Evolutionary conservation across 2,888 invertebrate genomes (phyloP).

Genomic region (Phalangium opilio): DNA sequence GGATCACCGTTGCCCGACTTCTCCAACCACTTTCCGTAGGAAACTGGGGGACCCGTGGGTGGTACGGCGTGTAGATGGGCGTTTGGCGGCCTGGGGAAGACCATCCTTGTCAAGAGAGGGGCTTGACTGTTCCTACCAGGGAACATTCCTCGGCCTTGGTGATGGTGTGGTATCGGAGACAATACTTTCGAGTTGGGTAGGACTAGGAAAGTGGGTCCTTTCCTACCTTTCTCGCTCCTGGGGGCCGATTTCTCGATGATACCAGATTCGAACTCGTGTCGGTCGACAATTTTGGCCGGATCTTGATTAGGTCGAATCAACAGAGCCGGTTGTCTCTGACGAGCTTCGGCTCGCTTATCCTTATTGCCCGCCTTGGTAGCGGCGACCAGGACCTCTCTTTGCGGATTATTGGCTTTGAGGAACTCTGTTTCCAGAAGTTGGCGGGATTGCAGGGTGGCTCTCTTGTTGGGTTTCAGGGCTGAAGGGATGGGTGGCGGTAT

Average conservation of each 20-base stretch:
- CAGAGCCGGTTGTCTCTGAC: slow-evolving; percentile 15
- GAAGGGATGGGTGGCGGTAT: too few species aligned
- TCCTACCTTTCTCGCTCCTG: background rate
- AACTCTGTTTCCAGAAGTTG: too few species aligned
- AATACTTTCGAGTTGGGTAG: background rate
- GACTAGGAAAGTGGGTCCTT: background rate
- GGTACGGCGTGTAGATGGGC: background rate
- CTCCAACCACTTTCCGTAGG: slow-evolving; percentile 13
- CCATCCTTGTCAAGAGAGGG: background rate
- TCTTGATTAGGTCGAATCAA: slow-evolving; percentile 7
- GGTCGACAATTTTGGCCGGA: background rate
- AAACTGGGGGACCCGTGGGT: slow-evolving; percentile 4
- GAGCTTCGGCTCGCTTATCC: slow-evolving; percentile 10
- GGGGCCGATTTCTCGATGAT: background rate
- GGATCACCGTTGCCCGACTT: slow-evolving; percentile 2
- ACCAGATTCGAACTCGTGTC: background rate
- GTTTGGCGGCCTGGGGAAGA: background rate
- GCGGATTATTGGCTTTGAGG: background rate
- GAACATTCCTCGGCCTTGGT: background rate
- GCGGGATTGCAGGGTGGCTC: too few species aligned
- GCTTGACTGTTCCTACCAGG: too few species aligned
- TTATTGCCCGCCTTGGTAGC: slow-evolving; percentile 5
- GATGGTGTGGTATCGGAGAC: background rate
- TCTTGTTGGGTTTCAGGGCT: too few species aligned
- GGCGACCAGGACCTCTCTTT: slow-evolving; percentile 13